Percentiles rank a stretch among this genome's conserved stretches.
These are phyloP conservation scores for Pogonomyrmex barbatus DNA, from an alignment of 1,140 invertebrate genomes.

Conservation along the genomic window DNA sequence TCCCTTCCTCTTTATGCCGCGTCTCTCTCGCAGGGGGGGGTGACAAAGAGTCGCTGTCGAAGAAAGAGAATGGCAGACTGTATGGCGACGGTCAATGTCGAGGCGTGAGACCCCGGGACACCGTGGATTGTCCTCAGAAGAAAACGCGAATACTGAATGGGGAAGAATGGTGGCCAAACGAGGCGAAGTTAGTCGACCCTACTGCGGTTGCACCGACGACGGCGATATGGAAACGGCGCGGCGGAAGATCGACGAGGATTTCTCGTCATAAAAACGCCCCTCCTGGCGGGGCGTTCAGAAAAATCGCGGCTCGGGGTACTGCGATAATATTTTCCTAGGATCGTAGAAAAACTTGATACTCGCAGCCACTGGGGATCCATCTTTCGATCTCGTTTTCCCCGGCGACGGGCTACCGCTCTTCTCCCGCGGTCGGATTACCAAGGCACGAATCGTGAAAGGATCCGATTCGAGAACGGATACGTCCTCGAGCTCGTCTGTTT, in stretches of 20 bases:
- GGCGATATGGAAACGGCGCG: constrained; percentile 30
- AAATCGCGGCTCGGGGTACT: constrained; percentile 60
- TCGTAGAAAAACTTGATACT: constrained; percentile 70
- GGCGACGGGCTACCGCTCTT: neutral
- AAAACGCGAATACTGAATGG: constrained; percentile 71
- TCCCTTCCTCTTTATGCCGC: neutral
- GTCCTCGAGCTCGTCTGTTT: constrained; percentile 53
- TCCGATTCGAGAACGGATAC: constrained; percentile 50
- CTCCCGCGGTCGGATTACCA: constrained; percentile 40
- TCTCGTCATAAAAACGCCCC: constrained; percentile 63
- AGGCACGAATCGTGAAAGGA: constrained; percentile 35
- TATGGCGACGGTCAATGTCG: constrained; percentile 74
- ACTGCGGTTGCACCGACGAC: constrained; percentile 50
- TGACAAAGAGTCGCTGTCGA: constrained; percentile 76
- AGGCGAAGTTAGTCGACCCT: constrained; percentile 71
- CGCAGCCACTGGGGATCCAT: constrained; percentile 2
- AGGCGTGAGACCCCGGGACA: constrained; percentile 74
- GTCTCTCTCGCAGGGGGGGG: constrained; percentile 59
- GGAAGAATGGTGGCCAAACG: constrained; percentile 73
- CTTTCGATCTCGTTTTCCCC: constrained; percentile 54
- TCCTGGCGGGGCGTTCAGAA: constrained; percentile 15
- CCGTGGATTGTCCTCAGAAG: constrained; percentile 71
- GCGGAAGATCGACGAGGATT: constrained; percentile 43
- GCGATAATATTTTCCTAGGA: constrained; percentile 73
- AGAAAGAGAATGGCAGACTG: constrained; percentile 72